phyloP scores from a whole-genome alignment of 2,888 invertebrate species.

The Drosophila neonasuta region DNA sequence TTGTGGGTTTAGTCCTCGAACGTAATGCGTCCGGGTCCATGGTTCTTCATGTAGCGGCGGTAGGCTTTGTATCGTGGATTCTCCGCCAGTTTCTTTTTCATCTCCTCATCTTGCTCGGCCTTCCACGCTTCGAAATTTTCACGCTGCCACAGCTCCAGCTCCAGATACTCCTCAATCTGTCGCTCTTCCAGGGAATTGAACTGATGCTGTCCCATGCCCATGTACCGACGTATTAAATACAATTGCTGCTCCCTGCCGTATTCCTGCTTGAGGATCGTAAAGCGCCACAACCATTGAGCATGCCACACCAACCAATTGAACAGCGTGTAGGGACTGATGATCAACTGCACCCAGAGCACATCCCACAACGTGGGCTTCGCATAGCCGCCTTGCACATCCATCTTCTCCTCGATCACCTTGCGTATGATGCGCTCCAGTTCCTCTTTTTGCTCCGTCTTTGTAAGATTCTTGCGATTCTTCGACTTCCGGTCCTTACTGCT shows the following conservation, averaged over 20 bases:
- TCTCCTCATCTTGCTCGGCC: slow-evolving; percentile 90
- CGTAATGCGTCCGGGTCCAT: slow-evolving; percentile 94
- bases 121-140: slow-evolving; percentile 92
- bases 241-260: slow-evolving; percentile 92
- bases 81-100: slow-evolving; percentile 92
- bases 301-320: slow-evolving; percentile 89
- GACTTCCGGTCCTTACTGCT: slow-evolving; percentile 81
- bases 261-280: slow-evolving; percentile 87
- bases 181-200: slow-evolving; percentile 89
- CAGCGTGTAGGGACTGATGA: slow-evolving; percentile 90
- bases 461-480: slow-evolving; percentile 83
- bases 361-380: slow-evolving; percentile 91
- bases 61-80: slow-evolving; percentile 94
- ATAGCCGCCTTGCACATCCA: slow-evolving; percentile 96
- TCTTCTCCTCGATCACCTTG: slow-evolving; percentile 93
- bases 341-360: slow-evolving; percentile 92
- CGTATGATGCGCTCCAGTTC: slow-evolving; percentile 91
- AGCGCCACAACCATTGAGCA: slow-evolving; percentile 91
- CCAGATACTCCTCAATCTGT: slow-evolving; percentile 88
- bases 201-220: slow-evolving; percentile 88
- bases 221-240: slow-evolving; percentile 90
- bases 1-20: slow-evolving; percentile 87
- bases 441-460: slow-evolving; percentile 86
- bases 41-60: slow-evolving; percentile 93
- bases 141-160: slow-evolving; percentile 90